Conservation (phyloP, 1,140 invertebrate genomes). For the Potamilus streckersoni region DNA sequence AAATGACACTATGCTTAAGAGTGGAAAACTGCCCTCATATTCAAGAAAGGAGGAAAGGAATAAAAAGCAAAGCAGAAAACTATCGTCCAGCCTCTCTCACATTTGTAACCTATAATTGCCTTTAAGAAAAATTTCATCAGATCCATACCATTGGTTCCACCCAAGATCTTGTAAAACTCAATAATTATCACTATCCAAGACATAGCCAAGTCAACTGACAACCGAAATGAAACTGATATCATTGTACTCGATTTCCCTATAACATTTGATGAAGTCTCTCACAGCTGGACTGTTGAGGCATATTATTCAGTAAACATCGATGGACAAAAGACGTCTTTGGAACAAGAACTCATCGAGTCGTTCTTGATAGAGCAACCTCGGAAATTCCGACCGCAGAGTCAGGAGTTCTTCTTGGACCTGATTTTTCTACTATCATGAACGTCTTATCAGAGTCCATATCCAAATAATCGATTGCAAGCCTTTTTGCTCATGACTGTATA, state of each 20-base stretch:
- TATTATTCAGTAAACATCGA: not conserved
- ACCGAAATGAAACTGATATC: not conserved
- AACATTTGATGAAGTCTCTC: not conserved
- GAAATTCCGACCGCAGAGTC: not conserved
- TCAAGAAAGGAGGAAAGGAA: not conserved
- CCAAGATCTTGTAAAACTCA: not conserved
- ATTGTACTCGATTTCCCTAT: not conserved
- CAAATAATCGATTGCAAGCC: too few relatives aligned
- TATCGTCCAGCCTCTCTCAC: not conserved
- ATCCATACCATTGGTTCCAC: not conserved
- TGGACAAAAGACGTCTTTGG: not conserved
- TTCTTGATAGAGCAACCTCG: not conserved
- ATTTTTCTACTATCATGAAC: conserved; percentile 3
- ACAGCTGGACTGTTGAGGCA: not conserved
- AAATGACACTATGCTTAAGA: not conserved
- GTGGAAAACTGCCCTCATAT: not conserved
- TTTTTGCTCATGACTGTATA: too few relatives aligned
- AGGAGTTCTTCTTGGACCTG: not conserved
- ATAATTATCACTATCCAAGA: not conserved
- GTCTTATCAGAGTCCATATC: not conserved
- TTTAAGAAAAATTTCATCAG: not conserved
- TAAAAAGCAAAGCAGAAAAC: not conserved
- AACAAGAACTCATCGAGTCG: not conserved
- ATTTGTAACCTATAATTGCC: not conserved
- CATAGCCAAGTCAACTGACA: conserved; percentile 1